Conservation (phyloP, 2,797 vertebrate genomes). For the Todus mexicanus region DNA sequence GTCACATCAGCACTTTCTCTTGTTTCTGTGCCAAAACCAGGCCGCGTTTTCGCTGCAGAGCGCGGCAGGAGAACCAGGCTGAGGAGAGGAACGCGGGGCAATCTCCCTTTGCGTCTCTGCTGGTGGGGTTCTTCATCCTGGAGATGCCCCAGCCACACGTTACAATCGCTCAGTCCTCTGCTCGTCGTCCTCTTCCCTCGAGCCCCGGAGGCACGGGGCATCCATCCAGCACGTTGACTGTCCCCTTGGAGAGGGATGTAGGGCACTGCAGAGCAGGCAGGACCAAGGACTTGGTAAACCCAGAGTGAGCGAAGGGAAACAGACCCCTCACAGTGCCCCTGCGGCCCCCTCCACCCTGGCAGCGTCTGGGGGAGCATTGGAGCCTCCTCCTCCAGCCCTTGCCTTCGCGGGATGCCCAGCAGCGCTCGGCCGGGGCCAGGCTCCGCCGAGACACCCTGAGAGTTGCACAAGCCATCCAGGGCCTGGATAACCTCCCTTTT, state of each 20-base stretch:
- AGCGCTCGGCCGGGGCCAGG: not conserved
- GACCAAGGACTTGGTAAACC: not conserved
- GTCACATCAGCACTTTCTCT: constrained; percentile 54
- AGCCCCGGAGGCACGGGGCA: not conserved
- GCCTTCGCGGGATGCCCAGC: not conserved
- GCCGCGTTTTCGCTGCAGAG: not conserved
- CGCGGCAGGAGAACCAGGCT: not conserved
- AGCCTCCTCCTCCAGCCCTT: not conserved
- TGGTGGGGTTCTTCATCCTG: not conserved
- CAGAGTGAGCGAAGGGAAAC: fast-evolving
- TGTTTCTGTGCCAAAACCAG: constrained; percentile 65
- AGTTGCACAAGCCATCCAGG: not conserved
- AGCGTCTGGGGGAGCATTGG: fast-evolving
- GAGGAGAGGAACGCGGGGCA: not conserved
- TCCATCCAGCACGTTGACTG: not conserved
- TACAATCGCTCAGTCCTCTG: not conserved
- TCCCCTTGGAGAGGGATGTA: not conserved
- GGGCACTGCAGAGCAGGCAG: not conserved
- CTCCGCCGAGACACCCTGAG: fast-evolving
- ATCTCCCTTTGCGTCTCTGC: not conserved
- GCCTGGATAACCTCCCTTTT: not conserved
- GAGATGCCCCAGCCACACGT: not conserved
- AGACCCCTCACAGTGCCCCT: not conserved
- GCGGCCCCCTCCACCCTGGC: not conserved
- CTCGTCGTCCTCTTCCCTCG: not conserved